These are phyloP conservation scores for Drosophila mojavensis DNA, from an alignment of 1,140 invertebrate species.

Conservation along the genomic window DNA sequence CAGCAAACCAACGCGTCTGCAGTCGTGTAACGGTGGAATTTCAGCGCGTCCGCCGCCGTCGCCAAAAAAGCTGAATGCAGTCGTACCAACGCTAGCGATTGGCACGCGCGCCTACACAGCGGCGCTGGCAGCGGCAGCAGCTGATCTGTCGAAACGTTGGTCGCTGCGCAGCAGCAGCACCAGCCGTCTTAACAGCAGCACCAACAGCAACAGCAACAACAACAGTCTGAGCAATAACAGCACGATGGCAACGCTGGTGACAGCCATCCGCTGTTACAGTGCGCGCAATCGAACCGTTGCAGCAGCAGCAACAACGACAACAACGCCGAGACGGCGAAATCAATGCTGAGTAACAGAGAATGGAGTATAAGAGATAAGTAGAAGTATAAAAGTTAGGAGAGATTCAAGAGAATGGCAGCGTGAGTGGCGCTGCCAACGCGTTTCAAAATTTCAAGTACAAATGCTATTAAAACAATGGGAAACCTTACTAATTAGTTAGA, in stretches of 20 bases:
- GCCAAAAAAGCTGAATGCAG: conserved; percentile 64
- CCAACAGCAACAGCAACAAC: neutral
- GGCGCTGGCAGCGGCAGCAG: conserved; percentile 59
- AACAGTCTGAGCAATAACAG: conserved; percentile 25
- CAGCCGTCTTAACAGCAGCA: neutral
- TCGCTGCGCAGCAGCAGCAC: conserved; percentile 62
- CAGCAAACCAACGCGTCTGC: conserved; percentile 57
- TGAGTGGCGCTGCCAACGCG: conserved; percentile 23
- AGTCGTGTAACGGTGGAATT: conserved; percentile 58
- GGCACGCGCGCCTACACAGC: conserved; percentile 68
- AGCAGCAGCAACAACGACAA: neutral
- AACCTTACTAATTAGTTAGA: conserved; percentile 28
- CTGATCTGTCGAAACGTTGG: conserved; percentile 68
- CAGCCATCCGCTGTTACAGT: conserved; percentile 61
- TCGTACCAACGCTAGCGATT: conserved; percentile 61
- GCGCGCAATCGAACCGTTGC: conserved; percentile 25
- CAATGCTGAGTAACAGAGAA: neutral
- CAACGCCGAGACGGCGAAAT: conserved; percentile 26
- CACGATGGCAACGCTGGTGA: conserved; percentile 45
- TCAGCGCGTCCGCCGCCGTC: conserved; percentile 69
- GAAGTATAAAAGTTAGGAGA: neutral
- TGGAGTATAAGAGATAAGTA: neutral
- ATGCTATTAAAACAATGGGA: conserved; percentile 12
- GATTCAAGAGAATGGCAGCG: neutral
- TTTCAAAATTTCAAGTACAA: conserved; percentile 51